Percentiles rank a stretch among this genome's conserved stretches.
These are phyloP conservation scores for Xenus cinereus DNA, from an alignment of 2,113 vertebrate genomes.

Conservation along the genomic window DNA sequence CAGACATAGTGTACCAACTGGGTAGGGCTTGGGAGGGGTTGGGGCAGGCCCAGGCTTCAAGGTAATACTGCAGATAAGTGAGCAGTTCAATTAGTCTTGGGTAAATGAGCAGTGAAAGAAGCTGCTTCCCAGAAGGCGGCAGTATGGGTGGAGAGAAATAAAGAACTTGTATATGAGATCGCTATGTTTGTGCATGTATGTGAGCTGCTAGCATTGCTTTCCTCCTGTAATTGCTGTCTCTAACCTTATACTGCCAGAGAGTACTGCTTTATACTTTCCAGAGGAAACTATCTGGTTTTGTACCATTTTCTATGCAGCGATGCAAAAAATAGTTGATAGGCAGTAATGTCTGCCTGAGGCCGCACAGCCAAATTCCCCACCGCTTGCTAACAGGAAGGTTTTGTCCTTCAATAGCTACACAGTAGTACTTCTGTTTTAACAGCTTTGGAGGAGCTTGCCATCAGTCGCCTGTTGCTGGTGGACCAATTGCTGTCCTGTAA, in stretches of 20 bases:
- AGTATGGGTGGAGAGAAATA: neutral
- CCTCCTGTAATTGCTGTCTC: neutral
- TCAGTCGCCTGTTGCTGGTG: neutral
- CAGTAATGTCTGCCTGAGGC: neutral
- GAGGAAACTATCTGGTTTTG: neutral
- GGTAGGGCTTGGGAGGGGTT: neutral
- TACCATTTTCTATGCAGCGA: neutral
- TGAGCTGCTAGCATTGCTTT: neutral
- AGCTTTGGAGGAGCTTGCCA: neutral
- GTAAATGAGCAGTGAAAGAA: neutral
- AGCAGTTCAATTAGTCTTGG: neutral
- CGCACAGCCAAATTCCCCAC: neutral
- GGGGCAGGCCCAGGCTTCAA: neutral
- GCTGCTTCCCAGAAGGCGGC: neutral
- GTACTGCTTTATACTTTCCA: neutral
- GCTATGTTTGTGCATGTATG: rapidly evolving
- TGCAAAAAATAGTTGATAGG: neutral
- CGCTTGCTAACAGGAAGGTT: neutral
- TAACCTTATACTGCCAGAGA: neutral
- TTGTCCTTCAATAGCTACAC: neutral
- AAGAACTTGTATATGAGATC: neutral
- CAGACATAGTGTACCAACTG: neutral
- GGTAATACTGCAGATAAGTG: neutral
- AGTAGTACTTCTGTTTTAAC: neutral
- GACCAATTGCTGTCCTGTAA: neutral